Evolutionary conservation across 2,113 vertebrate genomes (phyloP).

Genomic region (Dicentrarchus labrax): DNA sequence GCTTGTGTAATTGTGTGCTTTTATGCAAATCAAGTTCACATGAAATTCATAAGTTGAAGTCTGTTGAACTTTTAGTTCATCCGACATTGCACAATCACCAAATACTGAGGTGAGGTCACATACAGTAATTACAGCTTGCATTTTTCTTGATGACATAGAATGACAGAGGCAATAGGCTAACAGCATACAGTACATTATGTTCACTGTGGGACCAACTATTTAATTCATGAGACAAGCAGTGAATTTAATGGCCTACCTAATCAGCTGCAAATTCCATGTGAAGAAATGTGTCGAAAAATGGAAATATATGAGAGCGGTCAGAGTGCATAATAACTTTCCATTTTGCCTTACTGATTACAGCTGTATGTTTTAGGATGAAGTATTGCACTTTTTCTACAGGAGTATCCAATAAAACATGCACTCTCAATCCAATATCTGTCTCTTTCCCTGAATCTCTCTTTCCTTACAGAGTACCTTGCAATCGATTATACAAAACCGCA

Average conservation of each 20-base stretch:
- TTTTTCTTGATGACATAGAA: constrained; percentile 15
- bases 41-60: constrained; percentile 17
- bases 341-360: constrained; percentile 21
- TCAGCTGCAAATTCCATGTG: constrained; percentile 14
- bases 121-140: constrained; percentile 21
- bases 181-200: neutral
- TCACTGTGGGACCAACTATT: neutral
- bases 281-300: constrained; percentile 7
- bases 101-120: constrained; percentile 14
- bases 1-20: constrained; percentile 39
- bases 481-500: constrained; percentile 49
- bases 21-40: constrained; percentile 57
- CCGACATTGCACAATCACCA: neutral
- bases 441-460: constrained; percentile 2
- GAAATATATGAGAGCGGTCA: constrained; percentile 10
- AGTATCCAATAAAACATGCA: constrained; percentile 32
- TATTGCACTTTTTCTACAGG: neutral
- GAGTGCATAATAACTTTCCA: neutral
- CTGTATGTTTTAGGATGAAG: constrained; percentile 32
- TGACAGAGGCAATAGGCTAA: constrained; percentile 12
- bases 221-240: constrained; percentile 20
- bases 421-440: constrained; percentile 25
- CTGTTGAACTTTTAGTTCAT: neutral
- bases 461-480: constrained; percentile 5
- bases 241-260: constrained; percentile 31